Base-by-base conservation (phyloP, 2,797 vertebrate genomes). In the Rhynchonycteris naso region DNA sequence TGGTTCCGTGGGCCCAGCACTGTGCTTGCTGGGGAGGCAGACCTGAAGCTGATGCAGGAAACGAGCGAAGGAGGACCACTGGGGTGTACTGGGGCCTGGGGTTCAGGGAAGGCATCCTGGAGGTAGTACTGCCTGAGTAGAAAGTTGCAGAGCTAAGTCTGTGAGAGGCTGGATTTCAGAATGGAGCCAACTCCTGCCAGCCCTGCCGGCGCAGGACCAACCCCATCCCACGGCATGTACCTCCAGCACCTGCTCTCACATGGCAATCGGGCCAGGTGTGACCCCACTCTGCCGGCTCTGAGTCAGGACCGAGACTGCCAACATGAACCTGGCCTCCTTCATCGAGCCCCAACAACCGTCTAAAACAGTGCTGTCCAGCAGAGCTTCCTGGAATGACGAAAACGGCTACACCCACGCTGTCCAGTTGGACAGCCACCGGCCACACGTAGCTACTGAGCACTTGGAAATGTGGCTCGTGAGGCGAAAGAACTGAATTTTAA, bases 191-290 rank as follows among this genome's bases (percentile, higher is more conserved):
- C 3, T 19, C 63, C 43, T 22, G 26, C 54, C 22, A 52, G 54
- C 15, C 35, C 7, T 2, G 86, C 24, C 52, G 24, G 38, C 4
- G 0, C 14, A 16, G 50, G 68, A 35, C 38, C 38, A 38, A 1
- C 35, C 35, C 7, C 12, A 28, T 3, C 26, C 19, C 35, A 2
- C 7, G 1, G 56, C 0, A 2, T 5, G 30, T 1, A 22, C 15
- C 43, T 38, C 28, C 22, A 10, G 74, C 56, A 30, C 16, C 47
- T 21, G 10, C 28, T 43, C 30, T n/a, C 35, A 15, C 6, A 30
- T 3, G 59, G 47, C 30, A 26, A 54, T 26, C 5, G 9, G 8
- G 59, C 24, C 38, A 28, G 47, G 47, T 63, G 11, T n/a, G 83
- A 61, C 35, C 52, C 24, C 7, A 26, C 43, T 33, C 54, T 15